A percentile compares a stretch with the other conserved stretches of the same genome.
These are phyloP conservation scores for Drosophila equinoxialis DNA, from an alignment of 1,140 invertebrate genomes.

Conservation along the genomic window DNA sequence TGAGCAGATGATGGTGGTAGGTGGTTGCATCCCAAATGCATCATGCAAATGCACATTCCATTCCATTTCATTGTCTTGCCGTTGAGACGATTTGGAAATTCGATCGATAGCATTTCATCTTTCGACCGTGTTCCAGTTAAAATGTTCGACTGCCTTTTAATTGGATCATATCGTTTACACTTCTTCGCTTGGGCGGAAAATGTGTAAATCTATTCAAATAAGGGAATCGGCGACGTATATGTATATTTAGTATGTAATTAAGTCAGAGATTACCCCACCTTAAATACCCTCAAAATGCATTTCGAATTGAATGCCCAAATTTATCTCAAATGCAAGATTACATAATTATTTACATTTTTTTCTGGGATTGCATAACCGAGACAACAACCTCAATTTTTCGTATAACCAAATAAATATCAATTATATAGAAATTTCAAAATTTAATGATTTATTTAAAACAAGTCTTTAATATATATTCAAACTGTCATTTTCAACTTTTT, in stretches of 20 bases:
- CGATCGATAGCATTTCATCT: constrained; percentile 7
- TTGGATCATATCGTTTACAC: constrained; percentile 55
- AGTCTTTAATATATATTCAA: background rate
- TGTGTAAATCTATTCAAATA: constrained; percentile 68
- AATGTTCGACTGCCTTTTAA: constrained; percentile 49
- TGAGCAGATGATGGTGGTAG: background rate
- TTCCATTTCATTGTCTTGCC: constrained; percentile 30
- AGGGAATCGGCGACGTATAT: constrained; percentile 7
- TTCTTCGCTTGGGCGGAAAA: constrained; percentile 38
- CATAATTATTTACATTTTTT: constrained; percentile 23
- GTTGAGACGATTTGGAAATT: constrained; percentile 37
- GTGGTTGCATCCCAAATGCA: constrained; percentile 13
- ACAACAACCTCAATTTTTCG: background rate
- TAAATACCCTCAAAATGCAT: constrained; percentile 7
- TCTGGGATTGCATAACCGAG: constrained; percentile 2
- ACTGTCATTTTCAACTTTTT: too few species aligned
- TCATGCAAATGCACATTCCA: constrained; percentile 40
- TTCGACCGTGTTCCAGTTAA: constrained; percentile 50
- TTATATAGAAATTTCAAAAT: constrained; percentile 1
- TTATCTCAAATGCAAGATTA: constrained; percentile 24
- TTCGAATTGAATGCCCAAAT: constrained; percentile 9
- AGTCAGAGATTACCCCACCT: constrained; percentile 15
- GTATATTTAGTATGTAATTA: constrained; percentile 26
- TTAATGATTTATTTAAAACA: background rate
- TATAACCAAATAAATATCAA: background rate